A percentile compares a stretch with the other conserved stretches of the same genome.
Evolutionary conservation across 2,113 vertebrate genomes (phyloP).

Genomic region (Sander lucioperca): DNA sequence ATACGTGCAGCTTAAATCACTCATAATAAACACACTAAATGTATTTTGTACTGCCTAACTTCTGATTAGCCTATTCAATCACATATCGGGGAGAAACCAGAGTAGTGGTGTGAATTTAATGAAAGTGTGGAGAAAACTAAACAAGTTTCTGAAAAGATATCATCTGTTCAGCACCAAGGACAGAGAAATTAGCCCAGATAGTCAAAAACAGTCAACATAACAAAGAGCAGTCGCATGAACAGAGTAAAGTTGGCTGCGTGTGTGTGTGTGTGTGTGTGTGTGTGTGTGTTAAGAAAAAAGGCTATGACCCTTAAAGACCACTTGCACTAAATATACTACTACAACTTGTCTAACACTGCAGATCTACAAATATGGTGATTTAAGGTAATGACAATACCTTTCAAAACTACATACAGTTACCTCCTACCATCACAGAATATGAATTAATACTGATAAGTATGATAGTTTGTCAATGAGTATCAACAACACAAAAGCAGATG

Average conservation of each 20-base stretch:
- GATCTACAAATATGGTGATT: not conserved
- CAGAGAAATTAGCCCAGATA: not conserved
- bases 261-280: not conserved
- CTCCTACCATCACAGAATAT: not conserved
- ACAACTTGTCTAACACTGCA: not conserved
- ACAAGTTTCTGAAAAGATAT: not conserved
- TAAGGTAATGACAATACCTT: not conserved
- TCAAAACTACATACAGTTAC: no score
- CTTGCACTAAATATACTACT: accelerated
- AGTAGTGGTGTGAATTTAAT: not conserved
- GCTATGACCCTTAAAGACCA: not conserved
- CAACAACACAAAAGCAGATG: no score
- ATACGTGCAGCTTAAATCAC: not conserved
- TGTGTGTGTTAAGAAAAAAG: not conserved
- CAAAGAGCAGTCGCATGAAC: not conserved
- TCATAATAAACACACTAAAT: not conserved
- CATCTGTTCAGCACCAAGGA: constrained; percentile 39
- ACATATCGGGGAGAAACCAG: not conserved
- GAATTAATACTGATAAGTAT: no score
- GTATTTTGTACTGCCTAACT: not conserved
- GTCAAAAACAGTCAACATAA: not conserved
- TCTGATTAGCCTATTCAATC: not conserved
- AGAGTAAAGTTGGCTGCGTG: not conserved
- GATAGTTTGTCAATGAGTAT: not conserved
- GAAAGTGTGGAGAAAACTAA: not conserved